Conservation (phyloP, 2,113 vertebrate genomes). For the Carlito syrichta region DNA sequence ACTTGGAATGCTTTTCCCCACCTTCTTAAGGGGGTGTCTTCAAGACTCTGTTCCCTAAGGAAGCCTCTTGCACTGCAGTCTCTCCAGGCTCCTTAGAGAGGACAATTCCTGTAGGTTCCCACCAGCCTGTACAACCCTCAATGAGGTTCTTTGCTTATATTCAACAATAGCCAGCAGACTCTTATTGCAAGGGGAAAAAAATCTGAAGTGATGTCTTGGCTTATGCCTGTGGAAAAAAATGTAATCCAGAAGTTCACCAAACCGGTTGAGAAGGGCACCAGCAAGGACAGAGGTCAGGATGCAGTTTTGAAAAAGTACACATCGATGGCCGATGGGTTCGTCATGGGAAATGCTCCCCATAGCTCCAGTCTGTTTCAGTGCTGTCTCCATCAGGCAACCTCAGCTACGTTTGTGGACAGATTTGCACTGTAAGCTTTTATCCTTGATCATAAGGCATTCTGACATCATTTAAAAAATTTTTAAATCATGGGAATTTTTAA, state of each 20-base stretch:
- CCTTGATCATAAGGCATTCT: neutral
- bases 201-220: neutral
- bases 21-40: neutral
- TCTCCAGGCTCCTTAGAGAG: neutral
- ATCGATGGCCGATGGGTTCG: fast-evolving
- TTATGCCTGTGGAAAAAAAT: neutral
- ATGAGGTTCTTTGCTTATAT: neutral
- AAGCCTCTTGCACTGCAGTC: neutral
- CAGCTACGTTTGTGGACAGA: neutral
- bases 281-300: neutral
- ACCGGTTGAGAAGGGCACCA: neutral
- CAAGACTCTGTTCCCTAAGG: neutral
- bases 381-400: neutral
- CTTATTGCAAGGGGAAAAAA: neutral
- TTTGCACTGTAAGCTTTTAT: neutral
- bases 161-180: neutral
- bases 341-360: too few species aligned
- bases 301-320: neutral
- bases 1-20: neutral
- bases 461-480: neutral
- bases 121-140: neutral
- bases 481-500: neutral
- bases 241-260: neutral
- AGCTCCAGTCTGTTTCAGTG: fast-evolving
- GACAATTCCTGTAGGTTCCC: neutral